Conservation (phyloP, 2,797 vertebrate species). For the Luscinia luscinia region DNA sequence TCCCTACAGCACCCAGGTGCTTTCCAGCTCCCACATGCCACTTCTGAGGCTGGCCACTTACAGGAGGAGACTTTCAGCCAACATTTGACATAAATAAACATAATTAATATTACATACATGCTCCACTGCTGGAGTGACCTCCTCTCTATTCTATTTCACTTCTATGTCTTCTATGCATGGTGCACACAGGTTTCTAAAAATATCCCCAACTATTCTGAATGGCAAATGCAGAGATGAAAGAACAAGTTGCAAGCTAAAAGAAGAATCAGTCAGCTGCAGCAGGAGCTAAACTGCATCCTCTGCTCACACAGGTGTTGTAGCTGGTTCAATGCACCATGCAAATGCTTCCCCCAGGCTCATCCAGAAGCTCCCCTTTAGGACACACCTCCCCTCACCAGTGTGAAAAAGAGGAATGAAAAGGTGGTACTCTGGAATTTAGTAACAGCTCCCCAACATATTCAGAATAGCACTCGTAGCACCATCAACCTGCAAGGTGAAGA, state of each 20-base stretch:
- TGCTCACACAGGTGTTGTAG: background rate
- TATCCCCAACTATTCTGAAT: background rate
- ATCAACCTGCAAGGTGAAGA: background rate
- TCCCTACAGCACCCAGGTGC: conserved; percentile 32
- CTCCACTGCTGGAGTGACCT: background rate
- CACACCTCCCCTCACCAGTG: background rate
- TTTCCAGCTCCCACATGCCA: conserved; percentile 52
- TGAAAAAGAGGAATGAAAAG: background rate
- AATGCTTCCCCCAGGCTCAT: background rate
- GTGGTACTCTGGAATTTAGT: background rate
- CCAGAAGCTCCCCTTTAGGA: background rate
- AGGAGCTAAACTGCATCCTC: background rate
- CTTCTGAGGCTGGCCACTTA: conserved; percentile 46
- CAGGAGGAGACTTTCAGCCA: background rate
- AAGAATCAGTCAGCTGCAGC: background rate
- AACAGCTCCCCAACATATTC: background rate
- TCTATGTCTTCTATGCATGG: background rate
- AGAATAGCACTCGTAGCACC: background rate
- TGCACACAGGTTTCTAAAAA: background rate
- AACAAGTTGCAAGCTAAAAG: background rate
- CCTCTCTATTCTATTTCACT: background rate
- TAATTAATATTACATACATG: background rate
- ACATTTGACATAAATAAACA: background rate
- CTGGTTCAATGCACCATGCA: background rate
- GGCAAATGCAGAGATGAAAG: background rate